phyloP scores from a whole-genome alignment of 2,888 invertebrate species.

The Rhaphigaster nebulosa region DNA sequence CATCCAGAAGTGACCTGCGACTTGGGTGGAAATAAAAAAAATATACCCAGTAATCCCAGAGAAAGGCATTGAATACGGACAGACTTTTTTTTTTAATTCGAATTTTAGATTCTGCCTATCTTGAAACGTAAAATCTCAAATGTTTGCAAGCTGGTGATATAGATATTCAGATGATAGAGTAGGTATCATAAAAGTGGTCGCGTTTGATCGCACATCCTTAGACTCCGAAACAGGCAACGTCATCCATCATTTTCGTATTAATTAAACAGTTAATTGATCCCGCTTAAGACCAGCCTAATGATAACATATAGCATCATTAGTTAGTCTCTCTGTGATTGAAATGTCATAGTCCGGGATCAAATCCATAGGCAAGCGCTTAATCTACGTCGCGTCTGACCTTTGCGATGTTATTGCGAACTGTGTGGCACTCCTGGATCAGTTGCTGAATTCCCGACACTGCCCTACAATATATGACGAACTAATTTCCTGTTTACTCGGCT shows the following conservation, averaged over 20 bases:
- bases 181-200: neutral
- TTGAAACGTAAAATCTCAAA: too few species aligned
- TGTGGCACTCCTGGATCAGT: neutral
- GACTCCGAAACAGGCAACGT: neutral
- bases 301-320: neutral
- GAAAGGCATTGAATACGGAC: too few species aligned
- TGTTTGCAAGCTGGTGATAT: too few species aligned
- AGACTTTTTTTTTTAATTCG: too few species aligned
- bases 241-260: neutral
- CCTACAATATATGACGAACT: neutral
- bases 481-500: neutral
- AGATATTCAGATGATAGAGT: neutral
- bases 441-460: neutral
- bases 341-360: neutral
- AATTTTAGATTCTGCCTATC: too few species aligned
- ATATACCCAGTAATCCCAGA: too few species aligned
- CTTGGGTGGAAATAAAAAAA: too few species aligned
- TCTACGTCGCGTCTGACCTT: constrained; percentile 15
- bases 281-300: neutral
- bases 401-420: neutral
- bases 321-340: neutral
- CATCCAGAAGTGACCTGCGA: too few species aligned
- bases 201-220: neutral
- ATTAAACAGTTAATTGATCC: constrained; percentile 29
- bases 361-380: neutral